Evolutionary conservation across 1,140 invertebrate species (phyloP), one percentile per base, ranked within the genome.

Genomic region (Oedothorax gibbosus): DNA sequence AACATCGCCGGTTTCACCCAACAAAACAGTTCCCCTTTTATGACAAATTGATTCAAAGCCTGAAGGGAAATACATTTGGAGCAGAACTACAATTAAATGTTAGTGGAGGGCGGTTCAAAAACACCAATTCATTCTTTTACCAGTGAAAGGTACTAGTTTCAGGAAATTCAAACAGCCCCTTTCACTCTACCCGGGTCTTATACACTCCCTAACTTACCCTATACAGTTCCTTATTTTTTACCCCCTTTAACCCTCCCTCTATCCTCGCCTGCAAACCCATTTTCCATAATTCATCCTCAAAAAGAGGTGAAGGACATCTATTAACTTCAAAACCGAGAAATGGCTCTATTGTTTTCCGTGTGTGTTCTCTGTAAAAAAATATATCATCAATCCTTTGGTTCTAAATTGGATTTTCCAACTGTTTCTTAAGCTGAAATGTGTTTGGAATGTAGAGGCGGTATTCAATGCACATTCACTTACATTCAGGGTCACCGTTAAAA

Each of bases 111-210:
- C 56, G 68, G 54, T 62, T 64, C 69, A 64, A 51, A 80, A 62
- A 73, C 68, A 82, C 68, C 80, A 60, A 73, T 73, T 73, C 80
- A 82, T 82, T 82, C 80, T 73, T 82, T 82, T 64, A 73, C 50
- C 7, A 11, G 11, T 82, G 80, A 82, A 82, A 82, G 80, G 80
- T 82, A 64, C 53, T 71, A 66, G 20, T 82, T 82, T 82, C 14
- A 15, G 49, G 54, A 9, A 73, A 60, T 54, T 50, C 53, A 82
- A 73, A 64, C 50, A 12, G 18, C 64, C 21, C 54, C 50, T 49
- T 56, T 60, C 56, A 56, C 18, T 50, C 21, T 54, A 20, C 57
- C 57, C 57, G 12, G 57, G 11, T 66, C 49, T 51, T 35, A 35
- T 35, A 35, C 35, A 35, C 35, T 5, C 35, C 35, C 60, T 62